A percentile compares a stretch with the other conserved stretches of the same genome.
These are phyloP conservation scores for Staurois parvus DNA, from an alignment of 2,797 vertebrate species.

Conservation along the genomic window DNA sequence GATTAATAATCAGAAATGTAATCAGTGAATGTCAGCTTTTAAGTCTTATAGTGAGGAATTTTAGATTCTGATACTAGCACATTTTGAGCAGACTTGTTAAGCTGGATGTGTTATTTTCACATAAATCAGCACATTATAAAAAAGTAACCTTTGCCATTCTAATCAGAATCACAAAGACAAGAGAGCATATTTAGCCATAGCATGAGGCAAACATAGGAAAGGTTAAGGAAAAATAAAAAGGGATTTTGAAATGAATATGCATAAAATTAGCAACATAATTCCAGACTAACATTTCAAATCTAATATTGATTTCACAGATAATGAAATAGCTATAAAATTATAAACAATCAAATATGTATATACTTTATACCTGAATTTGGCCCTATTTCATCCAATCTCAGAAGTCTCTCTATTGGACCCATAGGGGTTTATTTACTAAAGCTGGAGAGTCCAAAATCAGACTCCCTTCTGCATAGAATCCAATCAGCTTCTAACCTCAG, in stretches of 20 bases:
- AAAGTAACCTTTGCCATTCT: slow-evolving; percentile 46
- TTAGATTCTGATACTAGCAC: slow-evolving; percentile 63
- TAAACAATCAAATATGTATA: too few relatives aligned
- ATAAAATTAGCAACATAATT: not conserved
- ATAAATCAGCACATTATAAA: slow-evolving; percentile 46
- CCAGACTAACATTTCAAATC: not conserved
- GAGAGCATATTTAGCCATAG: slow-evolving; percentile 1
- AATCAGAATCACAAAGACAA: slow-evolving; percentile 39
- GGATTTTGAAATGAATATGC: not conserved
- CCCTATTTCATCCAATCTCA: too few relatives aligned
- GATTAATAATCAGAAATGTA: slow-evolving; percentile 72
- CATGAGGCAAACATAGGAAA: not conserved
- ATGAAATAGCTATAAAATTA: too few relatives aligned
- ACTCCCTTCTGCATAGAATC: too few relatives aligned
- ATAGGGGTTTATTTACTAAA: too few relatives aligned
- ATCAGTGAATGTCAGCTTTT: slow-evolving; percentile 67
- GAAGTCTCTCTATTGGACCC: too few relatives aligned
- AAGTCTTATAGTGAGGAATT: slow-evolving; percentile 65
- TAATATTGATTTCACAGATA: too few relatives aligned
- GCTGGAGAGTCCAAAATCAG: too few relatives aligned
- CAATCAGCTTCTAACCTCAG: too few relatives aligned
- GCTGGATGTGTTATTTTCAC: slow-evolving; percentile 32
- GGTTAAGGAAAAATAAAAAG: not conserved
- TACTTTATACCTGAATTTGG: too few relatives aligned
- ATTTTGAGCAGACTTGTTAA: slow-evolving; percentile 59